Percentiles rank a stretch among this genome's conserved stretches.
Conservation (phyloP, 2,113 vertebrate genomes). For the Carollia perspicillata region DNA sequence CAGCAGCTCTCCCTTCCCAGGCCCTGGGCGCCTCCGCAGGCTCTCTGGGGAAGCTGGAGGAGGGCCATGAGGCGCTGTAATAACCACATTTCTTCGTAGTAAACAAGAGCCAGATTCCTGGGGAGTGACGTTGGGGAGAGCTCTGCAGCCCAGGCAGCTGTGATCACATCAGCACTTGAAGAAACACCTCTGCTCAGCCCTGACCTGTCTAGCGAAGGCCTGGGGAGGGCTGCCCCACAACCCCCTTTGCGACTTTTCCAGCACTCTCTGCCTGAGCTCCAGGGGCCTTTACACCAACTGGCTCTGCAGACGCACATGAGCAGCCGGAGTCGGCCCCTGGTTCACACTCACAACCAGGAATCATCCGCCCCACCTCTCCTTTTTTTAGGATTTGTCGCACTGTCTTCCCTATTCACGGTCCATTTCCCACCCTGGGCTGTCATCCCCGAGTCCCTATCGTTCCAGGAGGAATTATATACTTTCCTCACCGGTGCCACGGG, state of each 20-base stretch:
- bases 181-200: slow-evolving; percentile 14
- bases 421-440: not conserved
- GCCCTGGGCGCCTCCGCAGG: not conserved
- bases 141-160: not conserved
- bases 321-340: not conserved
- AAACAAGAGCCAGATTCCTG: slow-evolving; percentile 69
- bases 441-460: not conserved
- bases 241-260: not conserved
- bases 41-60: slow-evolving; percentile 25
- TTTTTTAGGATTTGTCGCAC: not conserved
- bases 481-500: not conserved
- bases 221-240: not conserved
- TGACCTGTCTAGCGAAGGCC: not conserved
- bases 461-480: fast-evolving
- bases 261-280: not conserved
- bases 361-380: not conserved
- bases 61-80: not conserved
- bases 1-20: not conserved
- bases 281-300: not conserved
- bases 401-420: not conserved
- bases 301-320: not conserved
- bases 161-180: slow-evolving; percentile 21
- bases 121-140: slow-evolving; percentile 12
- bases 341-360: not conserved
- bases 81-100: slow-evolving; percentile 24